Base-by-base conservation (phyloP, 2,888 invertebrate species). In the Athalia cordata region DNA sequence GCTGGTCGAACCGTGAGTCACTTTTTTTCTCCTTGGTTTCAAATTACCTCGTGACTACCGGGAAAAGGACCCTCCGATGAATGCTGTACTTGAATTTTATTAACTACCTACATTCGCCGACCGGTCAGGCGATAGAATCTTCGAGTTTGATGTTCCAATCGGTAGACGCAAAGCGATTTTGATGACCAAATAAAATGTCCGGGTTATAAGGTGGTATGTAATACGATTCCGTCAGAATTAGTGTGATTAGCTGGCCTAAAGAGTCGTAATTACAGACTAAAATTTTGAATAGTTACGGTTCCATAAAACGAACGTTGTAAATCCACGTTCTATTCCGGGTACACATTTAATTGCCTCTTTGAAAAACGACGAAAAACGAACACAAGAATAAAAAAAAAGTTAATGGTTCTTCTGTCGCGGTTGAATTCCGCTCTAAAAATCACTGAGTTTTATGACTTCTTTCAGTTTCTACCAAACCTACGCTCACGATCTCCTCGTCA, bases 111-210 rank as follows among this genome's bases (percentile, higher is more conserved):
- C 55, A 68, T 11, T 43, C 6, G 5, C 4, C 8, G 29, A 11
- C 43, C 47, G 29, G n/a, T 11, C 52, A 13, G 72, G 9, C 57
- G 57, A 59, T 72, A 29, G 45, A 13, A 72, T 59, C 72, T 72
- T 59, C n/a, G 4, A 15, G 13, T 13, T 72, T 13, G 59, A 45
- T 59, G 45, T 72, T 68, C 57, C 55, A 47, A 72, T 57, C 72
- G 4, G 4, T 59, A 0, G 3, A 72, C 72, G 15, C 57, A 45
- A 72, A 59, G 59, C 52, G 72, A 59, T 68, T 68, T 55, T 45
- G 52, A 72, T 6, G 47, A 59, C 47, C 72, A 45, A 72, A 72
- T 72, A 72, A 72, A 72, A 72, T 47, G n/a, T 55, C 52, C 43
- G 55, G n/a, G 9, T 11, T 11, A 55, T 11, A 55, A 55, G 15